A percentile compares a stretch with the other conserved stretches of the same genome.
Conservation (phyloP, 2,797 vertebrate species). For the Intellagama lesueurii region DNA sequence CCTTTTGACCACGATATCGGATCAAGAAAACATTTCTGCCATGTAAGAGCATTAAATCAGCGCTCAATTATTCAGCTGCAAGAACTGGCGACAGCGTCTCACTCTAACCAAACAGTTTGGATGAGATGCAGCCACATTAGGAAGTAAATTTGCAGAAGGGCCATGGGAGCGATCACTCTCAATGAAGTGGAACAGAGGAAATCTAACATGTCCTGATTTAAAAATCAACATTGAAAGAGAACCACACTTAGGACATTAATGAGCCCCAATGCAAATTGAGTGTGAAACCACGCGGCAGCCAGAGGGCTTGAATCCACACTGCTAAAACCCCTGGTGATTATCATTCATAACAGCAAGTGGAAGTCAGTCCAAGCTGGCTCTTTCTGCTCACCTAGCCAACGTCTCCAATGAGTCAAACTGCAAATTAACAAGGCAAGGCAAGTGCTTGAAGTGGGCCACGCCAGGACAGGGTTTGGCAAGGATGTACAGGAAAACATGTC, state of each 20-base stretch:
- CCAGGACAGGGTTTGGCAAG: not conserved
- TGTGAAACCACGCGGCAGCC: not conserved
- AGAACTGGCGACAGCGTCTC: not conserved
- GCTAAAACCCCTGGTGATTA: not conserved
- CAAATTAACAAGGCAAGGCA: not conserved
- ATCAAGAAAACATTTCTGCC: not conserved
- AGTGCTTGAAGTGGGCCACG: not conserved
- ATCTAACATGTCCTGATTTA: not conserved
- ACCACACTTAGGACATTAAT: not conserved
- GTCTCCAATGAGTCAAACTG: not conserved
- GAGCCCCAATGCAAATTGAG: not conserved
- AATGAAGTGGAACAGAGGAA: constrained; percentile 18
- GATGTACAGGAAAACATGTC: not conserved
- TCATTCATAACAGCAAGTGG: not conserved
- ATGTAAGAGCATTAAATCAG: not conserved
- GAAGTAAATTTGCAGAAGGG: not conserved
- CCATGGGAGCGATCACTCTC: not conserved
- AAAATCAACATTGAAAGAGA: not conserved
- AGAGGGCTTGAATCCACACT: not conserved
- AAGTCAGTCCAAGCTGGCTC: not conserved
- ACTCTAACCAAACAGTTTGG: constrained; percentile 16
- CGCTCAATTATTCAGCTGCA: not conserved
- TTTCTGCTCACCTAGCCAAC: not conserved
- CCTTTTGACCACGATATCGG: not conserved
- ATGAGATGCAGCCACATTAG: not conserved